A percentile compares a stretch with the other conserved stretches of the same genome.
Evolutionary conservation across 2,113 vertebrate species (phyloP).

Genomic region (Chloropsis hardwickii): DNA sequence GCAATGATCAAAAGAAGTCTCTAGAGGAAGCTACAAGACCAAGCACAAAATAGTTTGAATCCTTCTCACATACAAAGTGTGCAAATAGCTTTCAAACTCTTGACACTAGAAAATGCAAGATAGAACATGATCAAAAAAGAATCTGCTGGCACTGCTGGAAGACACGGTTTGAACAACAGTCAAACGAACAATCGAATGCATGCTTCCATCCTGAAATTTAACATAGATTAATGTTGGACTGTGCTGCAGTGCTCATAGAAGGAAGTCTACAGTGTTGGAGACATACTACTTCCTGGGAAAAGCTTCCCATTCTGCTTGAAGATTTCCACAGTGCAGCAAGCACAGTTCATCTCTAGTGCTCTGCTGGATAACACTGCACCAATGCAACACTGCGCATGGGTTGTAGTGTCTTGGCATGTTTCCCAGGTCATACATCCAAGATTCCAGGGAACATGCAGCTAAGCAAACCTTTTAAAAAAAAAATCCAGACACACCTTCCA

Average conservation of each 20-base stretch:
- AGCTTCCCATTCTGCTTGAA: accelerated
- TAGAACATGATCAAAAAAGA: not conserved
- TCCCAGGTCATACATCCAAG: not conserved
- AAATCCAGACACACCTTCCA: not conserved
- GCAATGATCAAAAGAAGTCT: not conserved
- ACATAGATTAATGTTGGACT: not conserved
- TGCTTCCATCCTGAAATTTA: not conserved
- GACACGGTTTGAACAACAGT: not conserved
- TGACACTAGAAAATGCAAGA: not conserved
- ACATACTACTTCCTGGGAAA: accelerated
- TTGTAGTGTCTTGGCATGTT: not conserved
- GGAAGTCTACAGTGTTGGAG: not conserved
- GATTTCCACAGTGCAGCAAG: not conserved
- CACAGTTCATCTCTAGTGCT: not conserved
- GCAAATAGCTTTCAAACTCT: not conserved
- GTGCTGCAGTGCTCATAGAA: not conserved
- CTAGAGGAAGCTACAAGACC: not conserved
- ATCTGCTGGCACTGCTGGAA: not conserved
- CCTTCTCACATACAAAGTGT: not conserved
- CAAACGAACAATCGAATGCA: not conserved
- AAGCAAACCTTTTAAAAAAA: not conserved
- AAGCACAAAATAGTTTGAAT: not conserved
- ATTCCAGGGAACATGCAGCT: not conserved
- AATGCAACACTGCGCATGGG: accelerated
- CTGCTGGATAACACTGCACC: not conserved